Evolutionary conservation across 1,140 invertebrate species (phyloP).

Genomic region (Zaprionus camerounensis): DNA sequence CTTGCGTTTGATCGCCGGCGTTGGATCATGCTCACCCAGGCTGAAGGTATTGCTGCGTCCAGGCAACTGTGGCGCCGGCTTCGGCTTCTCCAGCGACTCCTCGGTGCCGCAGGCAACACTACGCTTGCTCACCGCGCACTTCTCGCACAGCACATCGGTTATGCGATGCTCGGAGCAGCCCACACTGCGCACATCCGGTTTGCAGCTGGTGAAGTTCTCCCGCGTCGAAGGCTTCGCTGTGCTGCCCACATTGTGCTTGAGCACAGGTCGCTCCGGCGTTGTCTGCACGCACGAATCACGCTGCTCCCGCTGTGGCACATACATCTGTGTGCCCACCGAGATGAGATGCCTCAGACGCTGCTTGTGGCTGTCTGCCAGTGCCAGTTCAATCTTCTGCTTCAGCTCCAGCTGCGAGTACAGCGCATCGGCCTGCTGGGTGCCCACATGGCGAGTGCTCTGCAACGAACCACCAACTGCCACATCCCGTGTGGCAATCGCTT

Average conservation of each 20-base stretch:
- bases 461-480: slow-evolving; percentile 55
- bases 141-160: slow-evolving; percentile 85
- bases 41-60: slow-evolving; percentile 81
- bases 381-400: slow-evolving; percentile 54
- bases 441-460: slow-evolving; percentile 47
- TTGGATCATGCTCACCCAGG: slow-evolving; percentile 68
- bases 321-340: slow-evolving; percentile 81
- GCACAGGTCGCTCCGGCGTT: slow-evolving; percentile 63
- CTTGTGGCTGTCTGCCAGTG: slow-evolving; percentile 46
- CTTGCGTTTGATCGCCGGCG: slow-evolving; percentile 56
- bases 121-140: slow-evolving; percentile 84
- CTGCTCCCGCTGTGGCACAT: slow-evolving; percentile 64
- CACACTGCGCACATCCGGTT: slow-evolving; percentile 82
- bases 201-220: slow-evolving; percentile 83
- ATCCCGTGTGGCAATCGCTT: slow-evolving; percentile 61
- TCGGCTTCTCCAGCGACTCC: slow-evolving; percentile 55
- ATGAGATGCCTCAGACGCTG: slow-evolving; percentile 80
- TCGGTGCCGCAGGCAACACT: slow-evolving; percentile 84
- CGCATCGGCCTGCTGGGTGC: slow-evolving; percentile 51
- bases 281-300: slow-evolving; percentile 69
- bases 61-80: slow-evolving; percentile 50
- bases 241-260: slow-evolving; percentile 57
- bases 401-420: slow-evolving; percentile 70
- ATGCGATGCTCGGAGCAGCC: slow-evolving; percentile 85
- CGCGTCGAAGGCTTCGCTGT: slow-evolving; percentile 62